Base-by-base conservation (phyloP, 2,797 vertebrate species). In the Neosalanx taihuensis region DNA sequence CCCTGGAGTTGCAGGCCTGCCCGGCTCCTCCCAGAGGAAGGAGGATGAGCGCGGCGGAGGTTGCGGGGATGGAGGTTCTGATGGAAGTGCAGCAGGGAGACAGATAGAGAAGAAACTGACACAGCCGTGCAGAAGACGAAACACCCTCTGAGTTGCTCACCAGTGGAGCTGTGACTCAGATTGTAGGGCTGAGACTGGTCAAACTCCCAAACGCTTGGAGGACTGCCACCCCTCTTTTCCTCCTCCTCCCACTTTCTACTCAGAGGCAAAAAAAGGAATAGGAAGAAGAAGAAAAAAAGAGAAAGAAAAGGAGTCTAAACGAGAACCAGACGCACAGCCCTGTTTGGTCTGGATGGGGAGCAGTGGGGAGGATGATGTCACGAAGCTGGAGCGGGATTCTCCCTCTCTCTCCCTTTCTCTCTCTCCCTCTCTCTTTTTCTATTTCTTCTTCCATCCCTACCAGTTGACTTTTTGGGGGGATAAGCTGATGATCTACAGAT, bases 281-380 rank as follows among this genome's bases (percentile, higher is more conserved):
- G 18, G 63, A 77, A 67, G 66, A 33, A 56, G 35, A 13, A 76
- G 68, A 75, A 77, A 71, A 60, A 13, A 5, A 64, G 41, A 72
- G 29, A 69, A 58, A 70, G 69, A 68, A 77, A 81, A 71, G 72
- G 67, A 63, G 62, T 64, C 33, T 81, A 90, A 93, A 93, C 86
- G 86, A 90, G 87, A 93, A 88, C 85, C 92, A 94, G 92, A 92
- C 84, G 66, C 83, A 84, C 77, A 68, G 77, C 86, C 81, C 81
- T 89, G 86, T 92, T 92, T 91, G 91, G 89, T 91, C 85, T 91
- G 87, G 83, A 86, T 53, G 76, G 74, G 74, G 82, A 84, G 86
- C 82, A 80, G 74, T 72, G 72, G 79, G 79, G 74, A 85, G 71
- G 80, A 86, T 91, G 89, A 93, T 88, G 90, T 92, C 89, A 92